These are phyloP conservation scores for Aphelinus certus DNA, from an alignment of 1,140 invertebrate genomes.

Conservation along the genomic window DNA sequence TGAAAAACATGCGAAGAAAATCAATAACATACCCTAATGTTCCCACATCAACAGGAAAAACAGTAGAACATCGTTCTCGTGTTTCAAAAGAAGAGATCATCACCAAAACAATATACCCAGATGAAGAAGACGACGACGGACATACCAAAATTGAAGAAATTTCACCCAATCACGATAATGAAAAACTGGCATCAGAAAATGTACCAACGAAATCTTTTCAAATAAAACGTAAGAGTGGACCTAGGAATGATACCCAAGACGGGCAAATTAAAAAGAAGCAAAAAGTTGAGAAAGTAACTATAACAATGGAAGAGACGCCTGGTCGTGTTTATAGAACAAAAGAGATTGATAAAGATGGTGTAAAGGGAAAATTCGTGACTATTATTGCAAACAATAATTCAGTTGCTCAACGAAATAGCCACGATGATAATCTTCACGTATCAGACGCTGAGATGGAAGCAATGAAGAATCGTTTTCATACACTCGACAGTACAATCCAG, in stretches of 20 bases:
- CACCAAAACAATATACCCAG: conserved; percentile 49
- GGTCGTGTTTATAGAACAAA: conserved; percentile 47
- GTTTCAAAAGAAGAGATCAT: conserved; percentile 52
- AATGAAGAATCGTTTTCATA: conserved; percentile 23
- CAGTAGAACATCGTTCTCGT: conserved; percentile 43
- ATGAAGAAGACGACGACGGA: conserved; percentile 26
- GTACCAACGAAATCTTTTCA: conserved; percentile 3
- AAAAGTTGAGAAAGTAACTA: conserved; percentile 44
- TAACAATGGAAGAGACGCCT: conserved; percentile 48
- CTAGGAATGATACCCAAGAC: conserved; percentile 8
- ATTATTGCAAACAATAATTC: conserved; percentile 40
- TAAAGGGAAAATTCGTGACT: conserved; percentile 36
- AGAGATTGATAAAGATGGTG: conserved; percentile 44
- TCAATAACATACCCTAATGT: conserved; percentile 2
- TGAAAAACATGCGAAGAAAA: background rate
- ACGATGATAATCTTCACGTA: background rate
- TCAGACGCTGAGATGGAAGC: conserved; percentile 38
- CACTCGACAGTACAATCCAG: conserved; percentile 24
- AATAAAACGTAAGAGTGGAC: background rate
- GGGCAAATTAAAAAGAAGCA: conserved; percentile 20
- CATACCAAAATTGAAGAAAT: background rate
- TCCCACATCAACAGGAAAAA: conserved; percentile 41
- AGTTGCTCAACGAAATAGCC: background rate
- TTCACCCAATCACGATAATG: background rate
- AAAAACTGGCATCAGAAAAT: background rate